These are phyloP conservation scores for Drosophila lacteicornis DNA, from an alignment of 1,140 invertebrate genomes.

Conservation along the genomic window DNA sequence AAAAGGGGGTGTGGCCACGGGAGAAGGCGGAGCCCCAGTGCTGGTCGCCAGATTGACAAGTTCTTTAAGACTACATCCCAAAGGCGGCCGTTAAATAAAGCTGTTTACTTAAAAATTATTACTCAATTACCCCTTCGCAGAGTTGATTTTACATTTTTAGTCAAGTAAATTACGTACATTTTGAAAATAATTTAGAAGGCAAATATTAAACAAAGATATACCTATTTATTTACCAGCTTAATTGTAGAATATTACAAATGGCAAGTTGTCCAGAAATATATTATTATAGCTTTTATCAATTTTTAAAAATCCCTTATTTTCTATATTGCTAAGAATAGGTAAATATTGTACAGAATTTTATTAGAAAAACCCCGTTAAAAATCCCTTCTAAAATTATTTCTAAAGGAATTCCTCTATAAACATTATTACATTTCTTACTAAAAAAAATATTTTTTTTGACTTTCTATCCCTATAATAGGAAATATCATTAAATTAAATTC, in stretches of 20 bases:
- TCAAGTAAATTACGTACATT: conserved; percentile 9
- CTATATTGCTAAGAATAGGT: too few relatives aligned
- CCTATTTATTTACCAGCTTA: background rate
- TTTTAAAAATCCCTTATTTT: too few relatives aligned
- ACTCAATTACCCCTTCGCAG: conserved; percentile 25
- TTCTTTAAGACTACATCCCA: conserved; percentile 30
- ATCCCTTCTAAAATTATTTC: too few relatives aligned
- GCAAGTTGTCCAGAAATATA: too few relatives aligned
- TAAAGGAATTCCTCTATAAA: too few relatives aligned
- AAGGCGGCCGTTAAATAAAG: conserved; percentile 10
- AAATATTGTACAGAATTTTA: too few relatives aligned
- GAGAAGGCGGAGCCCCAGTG: conserved; percentile 2
- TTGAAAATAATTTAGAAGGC: background rate
- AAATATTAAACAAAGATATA: background rate
- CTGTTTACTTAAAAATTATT: conserved; percentile 28
- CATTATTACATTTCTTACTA: too few relatives aligned
- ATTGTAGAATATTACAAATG: too few relatives aligned
- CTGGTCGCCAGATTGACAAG: conserved; percentile 46
- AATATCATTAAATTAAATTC: background rate
- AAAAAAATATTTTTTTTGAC: too few relatives aligned
- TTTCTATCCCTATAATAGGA: background rate
- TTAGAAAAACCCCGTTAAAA: too few relatives aligned
- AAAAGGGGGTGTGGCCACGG: conserved; percentile 46
- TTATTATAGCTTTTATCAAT: too few relatives aligned
- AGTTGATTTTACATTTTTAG: conserved; percentile 5